Percentiles rank a stretch among this genome's conserved stretches.
These are phyloP conservation scores for Trichomycterus rosablanca DNA, from an alignment of 2,113 vertebrate species.

Conservation along the genomic window DNA sequence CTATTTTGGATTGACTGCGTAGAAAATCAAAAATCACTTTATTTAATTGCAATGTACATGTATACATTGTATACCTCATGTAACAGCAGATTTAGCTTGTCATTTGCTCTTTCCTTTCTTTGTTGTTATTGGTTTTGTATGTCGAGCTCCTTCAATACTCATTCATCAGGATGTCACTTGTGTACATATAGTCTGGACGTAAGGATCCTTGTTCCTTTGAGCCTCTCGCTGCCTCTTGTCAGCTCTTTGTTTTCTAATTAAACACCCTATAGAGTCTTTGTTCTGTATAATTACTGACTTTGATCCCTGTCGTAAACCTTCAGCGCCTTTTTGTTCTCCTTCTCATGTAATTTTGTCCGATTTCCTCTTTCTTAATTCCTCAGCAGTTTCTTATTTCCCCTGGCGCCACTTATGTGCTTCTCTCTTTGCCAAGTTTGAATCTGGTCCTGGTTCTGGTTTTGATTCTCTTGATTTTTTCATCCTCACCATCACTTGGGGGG, in stretches of 20 bases:
- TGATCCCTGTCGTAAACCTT: conserved; percentile 45
- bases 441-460: too few relatives aligned
- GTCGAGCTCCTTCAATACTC: conserved; percentile 20
- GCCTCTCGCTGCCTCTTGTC: conserved; percentile 33
- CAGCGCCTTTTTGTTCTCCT: conserved; percentile 38
- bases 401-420: conserved; percentile 35
- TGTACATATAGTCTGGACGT: conserved; percentile 23
- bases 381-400: conserved; percentile 15
- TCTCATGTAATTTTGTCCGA: conserved; percentile 34
- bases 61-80: too few relatives aligned
- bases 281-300: conserved; percentile 53
- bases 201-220: conserved; percentile 31
- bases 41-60: too few relatives aligned
- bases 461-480: conserved; percentile 52
- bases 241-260: conserved; percentile 48
- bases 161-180: conserved; percentile 36
- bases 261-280: conserved; percentile 51
- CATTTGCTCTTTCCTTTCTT: conserved; percentile 8
- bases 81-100: conserved; percentile 6
- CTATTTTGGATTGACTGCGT: too few relatives aligned
- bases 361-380: conserved; percentile 42
- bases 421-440: conserved; percentile 9
- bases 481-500: conserved; percentile 53
- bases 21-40: too few relatives aligned
- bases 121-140: conserved; percentile 14